phyloP scores from a whole-genome alignment of 2,888 invertebrate species.

The Eupeodes latifasciatus region DNA sequence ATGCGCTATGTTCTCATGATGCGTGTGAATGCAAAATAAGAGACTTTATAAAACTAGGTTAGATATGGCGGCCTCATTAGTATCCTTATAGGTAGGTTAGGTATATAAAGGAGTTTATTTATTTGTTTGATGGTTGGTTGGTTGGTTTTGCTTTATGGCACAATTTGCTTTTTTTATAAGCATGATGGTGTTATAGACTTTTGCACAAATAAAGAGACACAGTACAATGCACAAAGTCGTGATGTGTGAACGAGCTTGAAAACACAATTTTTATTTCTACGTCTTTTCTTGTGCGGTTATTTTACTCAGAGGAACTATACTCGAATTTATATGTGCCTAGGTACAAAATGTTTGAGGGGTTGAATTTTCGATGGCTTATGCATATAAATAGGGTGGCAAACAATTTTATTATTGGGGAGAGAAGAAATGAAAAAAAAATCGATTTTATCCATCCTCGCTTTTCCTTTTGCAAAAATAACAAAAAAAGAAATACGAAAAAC shows the following conservation, averaged over 20 bases:
- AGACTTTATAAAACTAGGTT: slow-evolving; percentile 58
- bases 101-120: neutral
- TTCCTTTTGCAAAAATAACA: neutral
- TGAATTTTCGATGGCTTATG: slow-evolving; percentile 12
- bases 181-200: neutral
- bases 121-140: neutral
- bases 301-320: slow-evolving; percentile 15
- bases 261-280: neutral
- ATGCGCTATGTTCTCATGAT: slow-evolving; percentile 28
- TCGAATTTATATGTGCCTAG: no score
- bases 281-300: slow-evolving; percentile 25
- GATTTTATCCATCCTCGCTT: slow-evolving; percentile 16
- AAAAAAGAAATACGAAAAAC: neutral
- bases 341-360: neutral
- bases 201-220: no score
- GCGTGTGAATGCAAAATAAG: slow-evolving; percentile 54
- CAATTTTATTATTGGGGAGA: slow-evolving; percentile 12
- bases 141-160: neutral
- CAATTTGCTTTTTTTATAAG: neutral
- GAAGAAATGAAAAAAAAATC: neutral
- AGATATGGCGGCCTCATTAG: slow-evolving; percentile 45
- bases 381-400: slow-evolving; percentile 27
- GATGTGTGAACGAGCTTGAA: neutral
- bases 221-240: neutral
- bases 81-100: neutral